phyloP scores from a whole-genome alignment of 2,888 invertebrate genomes.

The Andrena chrysosceles region DNA sequence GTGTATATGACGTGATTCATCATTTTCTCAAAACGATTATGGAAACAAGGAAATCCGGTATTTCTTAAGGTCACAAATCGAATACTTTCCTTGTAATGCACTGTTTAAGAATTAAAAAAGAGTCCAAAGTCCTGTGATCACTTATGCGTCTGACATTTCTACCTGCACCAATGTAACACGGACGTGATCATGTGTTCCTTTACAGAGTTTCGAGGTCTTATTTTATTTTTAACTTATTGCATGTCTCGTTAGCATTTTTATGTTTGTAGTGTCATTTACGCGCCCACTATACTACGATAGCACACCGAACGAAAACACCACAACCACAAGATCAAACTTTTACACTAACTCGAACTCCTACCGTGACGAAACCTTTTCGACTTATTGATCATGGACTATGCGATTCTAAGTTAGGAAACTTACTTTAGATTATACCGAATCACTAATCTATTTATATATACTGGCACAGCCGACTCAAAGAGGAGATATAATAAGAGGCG shows the following conservation, averaged over 20 bases:
- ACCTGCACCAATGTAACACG: constrained; percentile 16
- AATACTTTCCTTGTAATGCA: constrained; percentile 13
- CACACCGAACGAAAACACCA: constrained; percentile 24
- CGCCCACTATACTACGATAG: constrained; percentile 6
- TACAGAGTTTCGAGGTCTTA: neutral
- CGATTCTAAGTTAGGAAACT: constrained; percentile 63
- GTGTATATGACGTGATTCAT: constrained; percentile 7
- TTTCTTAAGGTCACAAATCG: neutral
- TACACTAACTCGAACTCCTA: constrained; percentile 47
- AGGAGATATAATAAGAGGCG: too few relatives aligned
- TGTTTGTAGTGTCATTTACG: constrained; percentile 4
- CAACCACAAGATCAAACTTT: constrained; percentile 33
- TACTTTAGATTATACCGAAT: neutral
- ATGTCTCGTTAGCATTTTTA: constrained; percentile 16
- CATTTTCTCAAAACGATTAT: constrained; percentile 35
- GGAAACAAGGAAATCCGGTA: constrained; percentile 4
- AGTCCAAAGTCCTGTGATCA: constrained; percentile 41
- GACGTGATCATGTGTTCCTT: constrained; percentile 38
- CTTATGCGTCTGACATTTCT: constrained; percentile 55
- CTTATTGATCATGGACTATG: constrained; percentile 73
- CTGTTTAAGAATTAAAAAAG: constrained; percentile 10
- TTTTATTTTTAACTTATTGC: constrained; percentile 16
- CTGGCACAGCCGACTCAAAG: too few relatives aligned
- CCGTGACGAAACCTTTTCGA: constrained; percentile 65
- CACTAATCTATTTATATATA: neutral